phyloP scores from a whole-genome alignment of 2,888 invertebrate genomes.

The Subacronicta megacephala region DNA sequence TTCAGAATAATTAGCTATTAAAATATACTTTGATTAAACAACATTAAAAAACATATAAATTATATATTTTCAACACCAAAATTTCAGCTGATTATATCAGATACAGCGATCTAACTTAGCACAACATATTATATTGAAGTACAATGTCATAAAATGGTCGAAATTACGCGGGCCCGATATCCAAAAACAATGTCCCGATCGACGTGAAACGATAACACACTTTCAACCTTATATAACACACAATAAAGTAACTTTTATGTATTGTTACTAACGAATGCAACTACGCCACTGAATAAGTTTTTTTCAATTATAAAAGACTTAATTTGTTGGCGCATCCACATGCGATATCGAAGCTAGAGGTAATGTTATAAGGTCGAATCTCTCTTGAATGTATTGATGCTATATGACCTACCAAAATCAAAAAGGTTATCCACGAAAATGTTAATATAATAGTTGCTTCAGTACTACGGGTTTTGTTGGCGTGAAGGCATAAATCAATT shows the following conservation, averaged over 20 bases:
- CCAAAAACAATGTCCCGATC: conserved; percentile 85
- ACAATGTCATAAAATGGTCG: conserved; percentile 83
- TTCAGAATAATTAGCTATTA: no score
- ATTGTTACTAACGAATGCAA: conserved; percentile 75
- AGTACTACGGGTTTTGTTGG: conserved; percentile 89
- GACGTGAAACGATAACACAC: conserved; percentile 53
- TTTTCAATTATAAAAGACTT: conserved; percentile 85
- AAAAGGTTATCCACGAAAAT: conserved; percentile 89
- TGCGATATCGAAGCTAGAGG: conserved; percentile 48
- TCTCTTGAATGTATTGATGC: conserved; percentile 45
- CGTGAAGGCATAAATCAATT: conserved; percentile 90
- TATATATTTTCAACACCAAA: conserved; percentile 59
- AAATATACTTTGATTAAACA: no score
- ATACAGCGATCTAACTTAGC: conserved; percentile 73
- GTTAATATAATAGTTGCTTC: conserved; percentile 90
- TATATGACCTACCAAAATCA: conserved; percentile 78
- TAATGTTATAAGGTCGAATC: conserved; percentile 48
- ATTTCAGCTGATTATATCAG: conserved; percentile 64
- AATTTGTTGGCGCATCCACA: conserved; percentile 64
- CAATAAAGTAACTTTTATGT: conserved; percentile 68
- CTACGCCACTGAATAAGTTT: conserved; percentile 85
- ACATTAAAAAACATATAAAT: no score
- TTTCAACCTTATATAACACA: conserved; percentile 56
- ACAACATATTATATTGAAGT: conserved; percentile 77
- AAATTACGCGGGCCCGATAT: conserved; percentile 84